Base-by-base conservation (phyloP, 2,113 vertebrate species). In the Delphinus delphis region DNA sequence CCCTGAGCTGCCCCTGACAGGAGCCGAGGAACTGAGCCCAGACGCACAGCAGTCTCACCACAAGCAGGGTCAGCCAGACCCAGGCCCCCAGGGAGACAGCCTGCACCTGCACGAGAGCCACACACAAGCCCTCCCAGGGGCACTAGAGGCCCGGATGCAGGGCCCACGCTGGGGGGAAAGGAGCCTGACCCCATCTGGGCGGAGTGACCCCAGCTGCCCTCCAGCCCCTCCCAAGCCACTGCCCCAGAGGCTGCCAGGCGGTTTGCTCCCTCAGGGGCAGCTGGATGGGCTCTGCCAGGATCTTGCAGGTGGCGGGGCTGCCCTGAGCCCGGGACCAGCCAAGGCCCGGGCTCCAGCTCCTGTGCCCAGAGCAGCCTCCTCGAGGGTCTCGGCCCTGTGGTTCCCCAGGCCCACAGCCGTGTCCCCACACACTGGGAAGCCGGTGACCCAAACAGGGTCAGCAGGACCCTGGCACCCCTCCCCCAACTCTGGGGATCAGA, bases 41-140 rank as follows among this genome's bases (percentile, higher is more conserved):
- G n/a, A 36, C 38, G 53, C 12, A 14, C 36, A 7, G 23, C n/a
- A 36, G 53, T 21, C 53, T 81, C 77, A 17, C 77, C 7, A 1
- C 0, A 4, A 58, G 77, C 53, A 5, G 53, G 23, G 21, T 4
- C 12, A 12, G 0, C 60, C 23, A 25, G 23, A 10, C 60, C 3
- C 33, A 36, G 53, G n/a, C 31, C 31, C 47, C 74, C 47, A 20
- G 18, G 47, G 17, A 31, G 44, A 76, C 18, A 44, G 44, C 8
- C 26, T 2, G 7, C 25, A 74, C 21, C 60, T 58, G 55, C 55
- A 58, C 2, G 7, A 58, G 20, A 58, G 7, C 55, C 55, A 8
- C 20, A 21, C 6, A 58, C 60, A 62, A 62, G 60, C 21, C 60
- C 60, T 62, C 60, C 23, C 60, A 26, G 23, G 60, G 25, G 60